phyloP scores from a whole-genome alignment of 1,140 invertebrate species.

The Diorhabda carinulata region DNA sequence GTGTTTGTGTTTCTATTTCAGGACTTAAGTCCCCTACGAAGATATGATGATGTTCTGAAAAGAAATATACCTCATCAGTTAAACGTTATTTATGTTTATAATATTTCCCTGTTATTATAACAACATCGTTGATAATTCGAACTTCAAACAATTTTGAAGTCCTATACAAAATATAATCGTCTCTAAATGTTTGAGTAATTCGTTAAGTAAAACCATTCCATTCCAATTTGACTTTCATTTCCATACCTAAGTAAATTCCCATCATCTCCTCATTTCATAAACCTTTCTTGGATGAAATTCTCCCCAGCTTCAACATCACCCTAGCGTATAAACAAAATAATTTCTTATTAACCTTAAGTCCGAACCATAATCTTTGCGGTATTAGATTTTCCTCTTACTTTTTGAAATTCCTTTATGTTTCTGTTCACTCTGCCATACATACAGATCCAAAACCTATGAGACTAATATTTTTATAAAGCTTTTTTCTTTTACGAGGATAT shows the following conservation, averaged over 20 bases:
- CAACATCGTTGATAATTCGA: no score
- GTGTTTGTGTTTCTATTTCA: conserved; percentile 95
- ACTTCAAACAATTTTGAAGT: no score
- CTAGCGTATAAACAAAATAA: conserved; percentile 1
- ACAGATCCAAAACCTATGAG: no score
- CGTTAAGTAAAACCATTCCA: no score
- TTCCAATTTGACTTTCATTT: no score
- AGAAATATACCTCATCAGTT: conserved; percentile 23
- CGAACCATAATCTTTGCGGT: neutral
- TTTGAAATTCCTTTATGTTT: neutral
- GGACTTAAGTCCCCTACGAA: conserved; percentile 99
- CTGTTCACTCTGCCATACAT: neutral
- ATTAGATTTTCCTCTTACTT: neutral
- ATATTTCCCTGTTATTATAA: no score
- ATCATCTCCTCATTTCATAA: neutral
- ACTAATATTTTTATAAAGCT: no score
- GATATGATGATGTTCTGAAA: conserved; percentile 92
- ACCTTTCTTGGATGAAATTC: neutral
- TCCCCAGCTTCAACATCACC: neutral
- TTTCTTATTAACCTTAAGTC: conserved; percentile 5
- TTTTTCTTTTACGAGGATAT: no score
- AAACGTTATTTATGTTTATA: no score
- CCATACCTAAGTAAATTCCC: neutral
- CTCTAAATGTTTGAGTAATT: no score
- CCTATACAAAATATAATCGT: no score